phyloP scores from a whole-genome alignment of 2,113 vertebrate species.

The Phaethornis superciliosus region DNA sequence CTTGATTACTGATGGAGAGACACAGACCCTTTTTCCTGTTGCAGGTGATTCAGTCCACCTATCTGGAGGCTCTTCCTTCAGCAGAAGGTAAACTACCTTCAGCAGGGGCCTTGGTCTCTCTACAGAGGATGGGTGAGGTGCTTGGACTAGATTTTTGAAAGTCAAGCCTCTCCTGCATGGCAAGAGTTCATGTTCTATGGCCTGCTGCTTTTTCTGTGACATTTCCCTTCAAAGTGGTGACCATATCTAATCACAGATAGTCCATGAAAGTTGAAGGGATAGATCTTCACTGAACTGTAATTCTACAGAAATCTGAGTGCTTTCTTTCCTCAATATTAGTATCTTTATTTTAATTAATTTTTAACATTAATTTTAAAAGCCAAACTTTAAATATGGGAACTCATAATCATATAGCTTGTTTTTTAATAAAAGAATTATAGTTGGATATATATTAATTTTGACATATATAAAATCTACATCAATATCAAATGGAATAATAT shows the following conservation, averaged over 20 bases:
- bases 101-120: not conserved
- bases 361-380: conserved; percentile 39
- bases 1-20: not conserved
- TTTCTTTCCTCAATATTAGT: not conserved
- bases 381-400: not conserved
- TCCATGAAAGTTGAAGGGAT: not conserved
- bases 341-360: not conserved
- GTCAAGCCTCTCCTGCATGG: not conserved
- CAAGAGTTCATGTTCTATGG: not conserved
- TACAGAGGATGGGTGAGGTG: not conserved
- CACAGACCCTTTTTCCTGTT: not conserved
- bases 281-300: not conserved
- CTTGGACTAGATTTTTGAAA: not conserved
- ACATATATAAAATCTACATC: not conserved
- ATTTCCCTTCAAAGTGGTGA: not conserved
- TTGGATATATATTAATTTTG: conserved; percentile 9
- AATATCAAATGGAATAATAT: conserved; percentile 3
- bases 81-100: not conserved
- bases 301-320: not conserved
- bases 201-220: not conserved
- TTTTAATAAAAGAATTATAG: not conserved
- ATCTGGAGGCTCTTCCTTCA: not conserved
- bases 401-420: not conserved
- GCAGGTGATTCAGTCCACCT: not conserved
- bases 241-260: not conserved